Evolutionary conservation across 2,797 vertebrate species (phyloP).

Genomic region (Prunella strophiata): DNA sequence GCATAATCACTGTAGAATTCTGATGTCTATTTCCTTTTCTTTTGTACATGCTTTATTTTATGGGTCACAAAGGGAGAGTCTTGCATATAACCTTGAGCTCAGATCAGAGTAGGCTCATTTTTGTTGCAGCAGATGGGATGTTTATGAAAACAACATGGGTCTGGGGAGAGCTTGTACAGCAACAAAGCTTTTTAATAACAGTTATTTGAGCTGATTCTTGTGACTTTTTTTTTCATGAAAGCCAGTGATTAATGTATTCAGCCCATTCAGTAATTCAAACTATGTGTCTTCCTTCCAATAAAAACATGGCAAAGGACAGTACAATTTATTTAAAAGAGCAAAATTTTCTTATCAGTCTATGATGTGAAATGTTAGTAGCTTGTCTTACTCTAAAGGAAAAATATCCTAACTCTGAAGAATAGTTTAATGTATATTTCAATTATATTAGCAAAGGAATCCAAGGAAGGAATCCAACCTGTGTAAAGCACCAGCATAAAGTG

Average conservation of each 20-base stretch:
- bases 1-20: background rate
- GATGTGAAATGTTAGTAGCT: background rate
- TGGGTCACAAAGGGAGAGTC: constrained; percentile 80
- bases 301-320: background rate
- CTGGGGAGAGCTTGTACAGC: background rate
- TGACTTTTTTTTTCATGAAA: constrained; percentile 5
- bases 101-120: constrained; percentile 74
- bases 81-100: constrained; percentile 75
- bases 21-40: background rate
- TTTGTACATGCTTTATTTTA: background rate
- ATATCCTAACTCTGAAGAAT: background rate
- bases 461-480: background rate
- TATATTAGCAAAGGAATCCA: background rate
- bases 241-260: background rate
- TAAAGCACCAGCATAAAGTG: background rate
- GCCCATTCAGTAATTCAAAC: background rate
- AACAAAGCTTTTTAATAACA: background rate
- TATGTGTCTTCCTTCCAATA: background rate
- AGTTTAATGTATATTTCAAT: background rate
- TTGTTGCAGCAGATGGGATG: constrained; percentile 74
- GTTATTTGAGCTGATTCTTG: background rate
- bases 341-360: background rate
- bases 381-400: background rate
- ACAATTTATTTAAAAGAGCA: background rate
- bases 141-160: constrained; percentile 71